Conservation (phyloP, 2,888 invertebrate species). For the Boloria euphrosyne region DNA sequence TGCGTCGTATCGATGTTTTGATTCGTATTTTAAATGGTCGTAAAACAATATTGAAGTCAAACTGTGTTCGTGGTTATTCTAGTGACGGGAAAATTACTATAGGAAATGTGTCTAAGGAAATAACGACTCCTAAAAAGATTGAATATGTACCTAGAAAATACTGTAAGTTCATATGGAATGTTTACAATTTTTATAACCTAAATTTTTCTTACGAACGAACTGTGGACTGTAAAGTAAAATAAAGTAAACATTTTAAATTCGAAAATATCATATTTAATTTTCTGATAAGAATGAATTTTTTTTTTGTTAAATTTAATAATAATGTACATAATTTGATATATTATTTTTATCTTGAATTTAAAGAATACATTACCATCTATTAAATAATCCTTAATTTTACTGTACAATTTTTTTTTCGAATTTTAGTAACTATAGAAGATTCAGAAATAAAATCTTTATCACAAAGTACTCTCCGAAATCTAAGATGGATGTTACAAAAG, state of each 20-base stretch:
- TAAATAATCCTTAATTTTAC: too few species aligned
- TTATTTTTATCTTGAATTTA: too few species aligned
- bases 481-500: conserved; percentile 98
- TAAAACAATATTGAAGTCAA: conserved; percentile 63
- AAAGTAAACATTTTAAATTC: too few species aligned
- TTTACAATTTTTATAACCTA: conserved; percentile 15
- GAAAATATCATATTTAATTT: too few species aligned
- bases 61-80: conserved; percentile 69
- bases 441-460: conserved; percentile 82
- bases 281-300: too few species aligned
- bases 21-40: conserved; percentile 73
- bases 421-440: conserved; percentile 69
- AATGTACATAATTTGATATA: too few species aligned
- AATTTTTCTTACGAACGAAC: not conserved
- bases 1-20: conserved; percentile 76
- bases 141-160: conserved; percentile 94
- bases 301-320: too few species aligned
- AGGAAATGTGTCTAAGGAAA: conserved; percentile 86
- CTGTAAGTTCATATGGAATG: conserved; percentile 80
- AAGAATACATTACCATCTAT: too few species aligned
- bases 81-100: conserved; percentile 85
- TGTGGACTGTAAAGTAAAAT: too few species aligned
- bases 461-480: conserved; percentile 89
- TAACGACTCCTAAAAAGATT: conserved; percentile 83
- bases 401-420: not conserved